Evolutionary conservation across 2,797 vertebrate species (phyloP), one percentile per base, ranked within the genome.

Genomic region (Neostethus bicornis): DNA sequence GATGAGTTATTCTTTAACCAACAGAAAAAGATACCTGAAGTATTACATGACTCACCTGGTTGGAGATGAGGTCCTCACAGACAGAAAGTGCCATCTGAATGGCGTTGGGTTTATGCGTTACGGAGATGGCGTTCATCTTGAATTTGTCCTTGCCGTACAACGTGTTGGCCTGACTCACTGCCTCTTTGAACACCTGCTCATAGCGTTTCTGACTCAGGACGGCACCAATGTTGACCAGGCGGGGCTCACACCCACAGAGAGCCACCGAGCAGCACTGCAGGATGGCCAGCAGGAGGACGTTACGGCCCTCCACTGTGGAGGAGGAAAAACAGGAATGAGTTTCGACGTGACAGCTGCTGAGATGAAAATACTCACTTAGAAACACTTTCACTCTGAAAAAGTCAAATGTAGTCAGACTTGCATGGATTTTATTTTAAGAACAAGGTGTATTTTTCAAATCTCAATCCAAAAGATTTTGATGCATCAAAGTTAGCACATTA

Each of bases 31-130:
- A 25, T 25, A 25, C 25, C 7, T 28, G 7, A 9, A 23, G 23
- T 23, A 4, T 23, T 23, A 23, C 5, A 9, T 10, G 26, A 28
- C 62, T 95, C 89, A 96, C 96, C 95, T 97, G 96, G 87, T 94
- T 93, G 85, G 94, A 96, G 92, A 97, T 98, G 87, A 98, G 95
- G 87, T 96, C 95, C 89, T 98, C 96, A 47, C 96, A 97, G 70
- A 98, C 96, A 6, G 96, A 96, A 68, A 98, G 91, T 6, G 96
- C 96, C 96, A 98, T 98, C 90, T 97, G 95, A 84, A 98, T 98
- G 70, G 96, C 96, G 66, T 97, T 98, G 88, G 94, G 93, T 69
- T 95, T 96, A 94, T 88, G 97, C 82, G 85, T 96, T 93, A 98
- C 96, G 0, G 96, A 96, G 82, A 96, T 98, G 91, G 95, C 96